These are phyloP conservation scores for Aspidiotus destructor DNA, from an alignment of 2,888 invertebrate genomes.

Conservation along the genomic window DNA sequence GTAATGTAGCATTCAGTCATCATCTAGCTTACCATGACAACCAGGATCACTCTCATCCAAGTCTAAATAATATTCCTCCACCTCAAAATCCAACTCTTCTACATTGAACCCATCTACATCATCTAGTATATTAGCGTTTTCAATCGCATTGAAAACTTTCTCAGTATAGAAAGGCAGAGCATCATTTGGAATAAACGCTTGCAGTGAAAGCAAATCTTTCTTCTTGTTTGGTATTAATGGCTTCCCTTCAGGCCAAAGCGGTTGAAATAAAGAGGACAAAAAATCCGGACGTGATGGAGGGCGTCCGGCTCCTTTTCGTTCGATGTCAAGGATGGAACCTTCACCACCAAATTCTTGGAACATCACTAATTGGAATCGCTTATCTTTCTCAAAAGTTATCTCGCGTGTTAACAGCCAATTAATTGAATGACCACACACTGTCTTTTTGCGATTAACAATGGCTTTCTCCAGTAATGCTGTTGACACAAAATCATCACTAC, in stretches of 20 bases:
- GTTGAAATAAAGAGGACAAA: neutral
- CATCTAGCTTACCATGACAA: no score
- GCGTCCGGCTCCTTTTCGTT: neutral
- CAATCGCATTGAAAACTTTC: neutral
- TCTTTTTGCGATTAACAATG: conserved; percentile 15
- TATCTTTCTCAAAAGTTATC: neutral
- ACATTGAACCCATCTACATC: neutral
- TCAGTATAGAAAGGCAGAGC: neutral
- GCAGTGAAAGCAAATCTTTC: neutral
- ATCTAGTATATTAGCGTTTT: no score
- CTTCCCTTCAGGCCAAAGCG: neutral
- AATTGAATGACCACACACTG: neutral
- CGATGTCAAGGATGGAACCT: neutral
- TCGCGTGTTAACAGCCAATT: neutral
- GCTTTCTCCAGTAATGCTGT: conserved; percentile 19
- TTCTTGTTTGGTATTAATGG: neutral
- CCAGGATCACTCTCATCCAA: no score
- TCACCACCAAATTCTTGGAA: neutral
- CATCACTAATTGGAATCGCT: neutral
- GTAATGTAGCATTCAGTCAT: no score
- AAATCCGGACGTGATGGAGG: neutral
- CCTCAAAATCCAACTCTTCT: neutral
- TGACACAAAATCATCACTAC: conserved; percentile 18
- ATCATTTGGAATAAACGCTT: neutral
- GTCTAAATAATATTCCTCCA: no score